phyloP scores from a whole-genome alignment of 2,113 vertebrate species.

The Psittacus erithacus region DNA sequence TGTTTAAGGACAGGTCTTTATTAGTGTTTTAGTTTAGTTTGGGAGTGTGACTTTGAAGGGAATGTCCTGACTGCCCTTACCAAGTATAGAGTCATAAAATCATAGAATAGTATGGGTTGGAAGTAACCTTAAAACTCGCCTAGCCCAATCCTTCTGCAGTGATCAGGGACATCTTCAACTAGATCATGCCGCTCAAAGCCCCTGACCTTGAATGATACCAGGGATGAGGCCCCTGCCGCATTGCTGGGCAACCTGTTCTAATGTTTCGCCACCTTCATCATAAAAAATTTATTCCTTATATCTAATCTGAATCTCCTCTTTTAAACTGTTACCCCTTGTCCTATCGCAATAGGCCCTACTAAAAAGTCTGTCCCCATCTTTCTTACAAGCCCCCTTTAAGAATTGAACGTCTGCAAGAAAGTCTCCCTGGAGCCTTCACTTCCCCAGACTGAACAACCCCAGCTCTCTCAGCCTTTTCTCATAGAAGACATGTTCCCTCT shows the following conservation, averaged over 20 bases:
- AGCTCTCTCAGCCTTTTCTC: background rate
- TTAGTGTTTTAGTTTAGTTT: background rate
- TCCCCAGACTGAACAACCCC: background rate
- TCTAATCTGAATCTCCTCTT: background rate
- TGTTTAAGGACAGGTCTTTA: background rate
- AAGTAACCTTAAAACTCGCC: background rate
- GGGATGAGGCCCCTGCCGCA: too few species aligned
- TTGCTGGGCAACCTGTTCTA: background rate
- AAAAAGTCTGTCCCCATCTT: background rate
- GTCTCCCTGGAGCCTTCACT: background rate
- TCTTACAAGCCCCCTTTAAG: background rate
- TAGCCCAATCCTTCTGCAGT: background rate
- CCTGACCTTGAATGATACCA: background rate
- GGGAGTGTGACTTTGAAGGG: background rate
- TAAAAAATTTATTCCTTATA: background rate
- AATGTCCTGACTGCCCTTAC: background rate
- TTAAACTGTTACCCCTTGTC: background rate
- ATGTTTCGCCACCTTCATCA: background rate
- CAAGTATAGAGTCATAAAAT: background rate
- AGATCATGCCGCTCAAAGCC: background rate
- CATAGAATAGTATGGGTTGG: background rate
- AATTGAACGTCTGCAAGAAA: background rate
- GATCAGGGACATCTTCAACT: background rate
- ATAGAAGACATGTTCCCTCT: rapidly evolving
- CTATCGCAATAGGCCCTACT: background rate